Percentiles rank a stretch among this genome's conserved stretches.
These are phyloP conservation scores for Bubo bubo DNA, from an alignment of 2,113 vertebrate genomes.

Conservation along the genomic window DNA sequence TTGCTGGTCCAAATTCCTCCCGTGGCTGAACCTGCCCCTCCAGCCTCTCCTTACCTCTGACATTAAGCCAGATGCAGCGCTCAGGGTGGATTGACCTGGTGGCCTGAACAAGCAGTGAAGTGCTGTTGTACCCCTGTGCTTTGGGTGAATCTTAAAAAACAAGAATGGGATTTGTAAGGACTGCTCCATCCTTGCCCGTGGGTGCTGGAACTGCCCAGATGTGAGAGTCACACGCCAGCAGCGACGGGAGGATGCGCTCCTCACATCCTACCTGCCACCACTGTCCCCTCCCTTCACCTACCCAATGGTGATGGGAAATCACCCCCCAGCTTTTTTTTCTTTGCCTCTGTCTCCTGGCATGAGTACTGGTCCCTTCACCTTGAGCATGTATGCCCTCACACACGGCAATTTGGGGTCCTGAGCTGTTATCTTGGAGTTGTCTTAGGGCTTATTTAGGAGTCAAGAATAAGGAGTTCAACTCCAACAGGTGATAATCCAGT, in stretches of 20 bases:
- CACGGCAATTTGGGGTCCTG: background rate
- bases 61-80: background rate
- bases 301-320: background rate
- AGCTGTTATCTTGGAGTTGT: background rate
- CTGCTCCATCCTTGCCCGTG: accelerated
- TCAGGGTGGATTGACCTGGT: accelerated
- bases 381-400: background rate
- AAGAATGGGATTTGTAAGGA: background rate
- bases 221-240: background rate
- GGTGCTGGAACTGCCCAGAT: background rate
- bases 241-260: background rate
- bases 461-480: background rate
- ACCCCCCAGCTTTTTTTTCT: background rate
- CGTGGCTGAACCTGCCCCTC: background rate
- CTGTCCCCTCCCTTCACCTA: background rate
- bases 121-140: accelerated
- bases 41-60: background rate
- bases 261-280: background rate
- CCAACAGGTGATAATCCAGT: background rate
- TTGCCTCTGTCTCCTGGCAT: background rate
- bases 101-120: background rate
- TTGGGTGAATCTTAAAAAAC: background rate
- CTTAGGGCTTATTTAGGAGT: background rate
- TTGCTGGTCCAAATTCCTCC: background rate
- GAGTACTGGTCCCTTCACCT: background rate